A percentile compares a stretch with the other conserved stretches of the same genome.
Evolutionary conservation across 1,140 invertebrate genomes (phyloP).

Genomic region (Penaeus vannamei): DNA sequence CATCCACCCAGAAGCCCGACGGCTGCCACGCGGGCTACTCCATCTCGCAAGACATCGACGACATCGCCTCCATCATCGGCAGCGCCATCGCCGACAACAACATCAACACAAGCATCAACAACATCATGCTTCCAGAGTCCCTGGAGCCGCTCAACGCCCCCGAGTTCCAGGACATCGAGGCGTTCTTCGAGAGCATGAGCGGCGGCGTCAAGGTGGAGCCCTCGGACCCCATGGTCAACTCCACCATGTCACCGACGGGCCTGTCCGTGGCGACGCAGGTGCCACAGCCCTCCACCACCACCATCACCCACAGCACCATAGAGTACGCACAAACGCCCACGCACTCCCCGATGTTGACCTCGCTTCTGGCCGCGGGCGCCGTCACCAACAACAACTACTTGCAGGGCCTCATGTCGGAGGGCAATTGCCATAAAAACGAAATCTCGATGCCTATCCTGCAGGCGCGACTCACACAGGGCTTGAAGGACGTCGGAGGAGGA

Average conservation of each 20-base stretch:
- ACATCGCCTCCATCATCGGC: slow-evolving; percentile 89
- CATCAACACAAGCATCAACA: slow-evolving; percentile 75
- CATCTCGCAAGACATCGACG: slow-evolving; percentile 81
- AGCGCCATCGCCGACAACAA: slow-evolving; percentile 90
- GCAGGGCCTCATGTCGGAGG: slow-evolving; percentile 63
- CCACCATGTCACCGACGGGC: slow-evolving; percentile 64
- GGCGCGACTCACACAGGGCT: slow-evolving; percentile 60
- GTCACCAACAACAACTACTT: slow-evolving; percentile 68
- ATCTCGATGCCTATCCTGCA: slow-evolving; percentile 66
- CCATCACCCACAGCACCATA: slow-evolving; percentile 68
- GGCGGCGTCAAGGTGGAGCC: slow-evolving; percentile 69
- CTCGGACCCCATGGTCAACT: slow-evolving; percentile 62
- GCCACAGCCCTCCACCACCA: slow-evolving; percentile 66
- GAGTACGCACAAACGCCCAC: slow-evolving; percentile 69
- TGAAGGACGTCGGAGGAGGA: slow-evolving; percentile 60
- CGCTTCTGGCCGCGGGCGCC: slow-evolving; percentile 76
- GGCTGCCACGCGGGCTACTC: slow-evolving; percentile 73
- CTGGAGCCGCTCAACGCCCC: slow-evolving; percentile 61
- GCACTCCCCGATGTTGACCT: slow-evolving; percentile 77
- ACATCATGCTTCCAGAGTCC: slow-evolving; percentile 68
- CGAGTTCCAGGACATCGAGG: slow-evolving; percentile 75
- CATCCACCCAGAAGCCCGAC: slow-evolving; percentile 70
- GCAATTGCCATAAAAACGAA: slow-evolving; percentile 55
- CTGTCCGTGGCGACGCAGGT: slow-evolving; percentile 54
- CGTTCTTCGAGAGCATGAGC: slow-evolving; percentile 85